Percentiles rank a stretch among this genome's conserved stretches.
These are phyloP conservation scores for Arrhopalites spinosus DNA, from an alignment of 2,888 invertebrate genomes.

Conservation along the genomic window DNA sequence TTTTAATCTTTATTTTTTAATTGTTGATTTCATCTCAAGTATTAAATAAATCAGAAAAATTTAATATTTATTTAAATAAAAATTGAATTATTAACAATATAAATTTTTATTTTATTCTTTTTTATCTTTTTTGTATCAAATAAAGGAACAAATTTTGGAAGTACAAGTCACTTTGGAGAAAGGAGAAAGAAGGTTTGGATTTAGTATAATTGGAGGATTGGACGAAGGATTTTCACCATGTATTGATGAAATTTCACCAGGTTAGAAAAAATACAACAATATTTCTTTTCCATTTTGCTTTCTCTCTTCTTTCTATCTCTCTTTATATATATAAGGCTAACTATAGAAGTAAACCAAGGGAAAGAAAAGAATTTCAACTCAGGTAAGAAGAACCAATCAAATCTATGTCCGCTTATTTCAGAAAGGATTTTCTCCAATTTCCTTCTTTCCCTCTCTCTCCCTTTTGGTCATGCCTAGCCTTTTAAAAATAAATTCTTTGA, in stretches of 20 bases:
- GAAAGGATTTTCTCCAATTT: no score
- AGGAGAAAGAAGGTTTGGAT: slow-evolving; percentile 60
- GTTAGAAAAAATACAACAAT: slow-evolving; percentile 53
- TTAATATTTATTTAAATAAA: no score
- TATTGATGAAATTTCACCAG: slow-evolving; percentile 60
- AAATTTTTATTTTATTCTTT: no score
- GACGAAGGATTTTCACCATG: slow-evolving; percentile 60
- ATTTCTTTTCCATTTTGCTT: no score
- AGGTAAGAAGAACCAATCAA: no score
- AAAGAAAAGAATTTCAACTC: no score
- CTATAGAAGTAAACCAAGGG: no score
- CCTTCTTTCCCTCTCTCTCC: neutral
- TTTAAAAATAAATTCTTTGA: slow-evolving; percentile 1
- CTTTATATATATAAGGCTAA: no score
- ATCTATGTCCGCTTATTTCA: no score
- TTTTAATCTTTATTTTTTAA: neutral
- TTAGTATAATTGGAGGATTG: slow-evolving; percentile 60
- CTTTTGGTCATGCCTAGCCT: neutral
- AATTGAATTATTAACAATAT: no score
- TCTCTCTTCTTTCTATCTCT: no score
- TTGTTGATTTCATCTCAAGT: neutral
- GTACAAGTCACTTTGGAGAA: slow-evolving; percentile 57
- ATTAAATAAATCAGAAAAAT: neutral
- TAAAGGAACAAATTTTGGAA: slow-evolving; percentile 49
- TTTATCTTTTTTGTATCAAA: neutral